Evolutionary conservation across 2,797 vertebrate genomes (phyloP).

Genomic region (Anniella stebbinsi): DNA sequence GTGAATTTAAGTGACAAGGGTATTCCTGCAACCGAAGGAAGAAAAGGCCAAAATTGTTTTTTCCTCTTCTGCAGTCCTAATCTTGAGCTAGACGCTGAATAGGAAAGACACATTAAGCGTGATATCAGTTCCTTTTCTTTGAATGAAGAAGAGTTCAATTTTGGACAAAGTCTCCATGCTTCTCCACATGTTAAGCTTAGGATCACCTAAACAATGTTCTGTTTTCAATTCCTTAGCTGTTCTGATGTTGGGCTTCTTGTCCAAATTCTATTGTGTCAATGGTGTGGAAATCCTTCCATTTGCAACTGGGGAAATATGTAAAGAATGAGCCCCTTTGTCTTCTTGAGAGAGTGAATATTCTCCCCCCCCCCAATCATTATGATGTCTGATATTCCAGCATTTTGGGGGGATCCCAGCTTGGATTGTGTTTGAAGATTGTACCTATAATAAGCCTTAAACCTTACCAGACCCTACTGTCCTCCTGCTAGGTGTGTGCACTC

Average conservation of each 20-base stretch:
- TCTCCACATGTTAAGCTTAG: not conserved
- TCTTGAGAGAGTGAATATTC: too few species aligned
- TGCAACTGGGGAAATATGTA: not conserved
- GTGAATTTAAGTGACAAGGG: not conserved
- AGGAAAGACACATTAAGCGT: not conserved
- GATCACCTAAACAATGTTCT: not conserved
- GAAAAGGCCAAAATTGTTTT: not conserved
- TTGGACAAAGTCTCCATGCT: not conserved
- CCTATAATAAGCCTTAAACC: not conserved
- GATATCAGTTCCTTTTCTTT: not conserved
- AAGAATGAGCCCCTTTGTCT: not conserved
- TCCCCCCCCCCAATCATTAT: not conserved
- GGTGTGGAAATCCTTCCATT: not conserved
- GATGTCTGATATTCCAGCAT: not conserved
- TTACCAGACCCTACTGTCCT: conserved; percentile 21
- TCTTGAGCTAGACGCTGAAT: not conserved
- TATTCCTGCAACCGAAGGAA: not conserved
- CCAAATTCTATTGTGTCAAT: not conserved
- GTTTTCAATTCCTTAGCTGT: not conserved
- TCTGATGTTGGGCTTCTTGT: not conserved
- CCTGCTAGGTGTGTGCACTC: conserved; percentile 91
- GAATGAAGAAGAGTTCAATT: not conserved
- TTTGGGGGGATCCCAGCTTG: not conserved
- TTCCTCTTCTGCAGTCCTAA: not conserved
- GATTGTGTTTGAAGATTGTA: not conserved